phyloP scores from a whole-genome alignment of 2,888 invertebrate genomes.

The Sialis lutaria region DNA sequence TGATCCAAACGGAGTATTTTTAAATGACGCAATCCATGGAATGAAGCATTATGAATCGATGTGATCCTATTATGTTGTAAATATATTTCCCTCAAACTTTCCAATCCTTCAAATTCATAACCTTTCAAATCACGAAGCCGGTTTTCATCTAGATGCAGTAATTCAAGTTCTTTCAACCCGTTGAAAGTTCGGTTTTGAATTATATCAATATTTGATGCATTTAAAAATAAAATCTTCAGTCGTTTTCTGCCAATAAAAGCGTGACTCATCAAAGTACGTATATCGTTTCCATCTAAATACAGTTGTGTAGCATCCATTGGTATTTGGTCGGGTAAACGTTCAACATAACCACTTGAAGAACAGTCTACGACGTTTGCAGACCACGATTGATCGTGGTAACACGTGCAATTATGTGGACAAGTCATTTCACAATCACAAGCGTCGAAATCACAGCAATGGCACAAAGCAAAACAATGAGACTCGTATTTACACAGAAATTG shows the following conservation, averaged over 20 bases:
- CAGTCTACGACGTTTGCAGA: constrained; percentile 75
- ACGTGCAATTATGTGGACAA: constrained; percentile 73
- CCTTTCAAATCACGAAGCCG: constrained; percentile 50
- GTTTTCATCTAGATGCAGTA: constrained; percentile 61
- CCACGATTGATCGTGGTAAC: constrained; percentile 79
- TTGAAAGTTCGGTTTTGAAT: constrained; percentile 73
- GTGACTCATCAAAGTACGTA: constrained; percentile 59
- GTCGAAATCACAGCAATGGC: constrained; percentile 82
- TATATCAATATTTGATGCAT: constrained; percentile 58
- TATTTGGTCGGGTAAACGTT: constrained; percentile 58
- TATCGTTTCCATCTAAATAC: constrained; percentile 69
- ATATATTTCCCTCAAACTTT: constrained; percentile 50
- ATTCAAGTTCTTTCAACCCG: constrained; percentile 59
- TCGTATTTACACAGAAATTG: constrained; percentile 76
- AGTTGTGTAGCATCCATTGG: constrained; percentile 85
- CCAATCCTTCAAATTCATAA: constrained; percentile 65
- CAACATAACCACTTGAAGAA: constrained; percentile 48
- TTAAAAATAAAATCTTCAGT: constrained; percentile 56
- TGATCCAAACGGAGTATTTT: constrained; percentile 50
- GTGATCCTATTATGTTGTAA: constrained; percentile 58
- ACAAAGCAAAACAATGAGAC: constrained; percentile 69
- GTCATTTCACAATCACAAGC: constrained; percentile 88
- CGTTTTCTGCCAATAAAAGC: constrained; percentile 73
- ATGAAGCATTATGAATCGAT: constrained; percentile 52
- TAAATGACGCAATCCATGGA: constrained; percentile 44